Conservation (phyloP, 1,140 invertebrate genomes). For the Zaprionus kolodkinae region DNA sequence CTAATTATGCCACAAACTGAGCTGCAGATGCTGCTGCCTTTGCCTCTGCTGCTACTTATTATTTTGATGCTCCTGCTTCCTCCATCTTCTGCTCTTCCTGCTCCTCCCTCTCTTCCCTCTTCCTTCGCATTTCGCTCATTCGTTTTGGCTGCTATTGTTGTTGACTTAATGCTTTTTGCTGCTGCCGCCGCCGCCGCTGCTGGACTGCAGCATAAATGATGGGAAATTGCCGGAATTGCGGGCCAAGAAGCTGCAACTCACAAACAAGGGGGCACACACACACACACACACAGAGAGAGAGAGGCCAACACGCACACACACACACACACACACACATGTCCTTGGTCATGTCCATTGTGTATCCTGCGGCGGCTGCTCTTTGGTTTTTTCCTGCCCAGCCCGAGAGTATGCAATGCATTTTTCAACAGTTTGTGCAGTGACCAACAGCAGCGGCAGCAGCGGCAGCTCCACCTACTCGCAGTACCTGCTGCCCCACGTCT, state of each 20-base stretch:
- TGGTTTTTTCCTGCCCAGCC: neutral
- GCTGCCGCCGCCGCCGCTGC: conserved; percentile 1
- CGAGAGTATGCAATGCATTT: conserved; percentile 37
- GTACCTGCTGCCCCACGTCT: neutral
- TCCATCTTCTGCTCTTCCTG: neutral
- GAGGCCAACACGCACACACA: neutral
- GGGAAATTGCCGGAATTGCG: conserved; percentile 24
- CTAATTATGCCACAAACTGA: conserved; percentile 72
- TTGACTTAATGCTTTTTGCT: conserved; percentile 24
- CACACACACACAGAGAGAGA: neutral
- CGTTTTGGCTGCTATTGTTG: neutral
- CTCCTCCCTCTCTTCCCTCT: neutral
- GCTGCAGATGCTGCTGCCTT: neutral
- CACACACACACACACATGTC: conserved; percentile 11
- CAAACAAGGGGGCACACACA: conserved; percentile 7
- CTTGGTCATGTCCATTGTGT: conserved; percentile 30
- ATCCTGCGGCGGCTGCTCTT: conserved; percentile 13
- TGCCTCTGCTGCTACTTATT: conserved; percentile 7
- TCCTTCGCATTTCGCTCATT: neutral
- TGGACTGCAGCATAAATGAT: conserved; percentile 26
- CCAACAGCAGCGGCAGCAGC: conserved; percentile 8
- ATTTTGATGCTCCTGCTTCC: neutral
- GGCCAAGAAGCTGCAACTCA: conserved; percentile 22
- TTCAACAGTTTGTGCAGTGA: conserved; percentile 38
- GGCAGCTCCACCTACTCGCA: conserved; percentile 11